These are phyloP conservation scores for Aplidium turbinatum DNA, from an alignment of 23 tunicate genomes.

Conservation along the genomic window DNA sequence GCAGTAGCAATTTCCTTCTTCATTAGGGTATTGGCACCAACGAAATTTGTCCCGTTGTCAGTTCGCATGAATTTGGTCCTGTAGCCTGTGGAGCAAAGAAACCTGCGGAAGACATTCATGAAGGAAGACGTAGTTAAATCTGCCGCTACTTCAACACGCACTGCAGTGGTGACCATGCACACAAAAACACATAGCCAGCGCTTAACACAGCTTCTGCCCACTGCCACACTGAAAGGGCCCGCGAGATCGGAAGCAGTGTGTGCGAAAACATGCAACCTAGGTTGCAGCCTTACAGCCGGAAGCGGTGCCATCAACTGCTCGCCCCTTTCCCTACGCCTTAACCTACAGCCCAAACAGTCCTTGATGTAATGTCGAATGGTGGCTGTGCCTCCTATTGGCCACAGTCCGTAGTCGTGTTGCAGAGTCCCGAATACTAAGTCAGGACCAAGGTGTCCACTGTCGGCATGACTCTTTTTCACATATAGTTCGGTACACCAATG, in stretches of 20 bases:
- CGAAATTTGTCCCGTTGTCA: slow-evolving; percentile 13
- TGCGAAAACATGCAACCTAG: slow-evolving; percentile 1
- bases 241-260: slow-evolving; percentile 1
- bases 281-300: not conserved
- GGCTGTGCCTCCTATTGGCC: slow-evolving; percentile 19
- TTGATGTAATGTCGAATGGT: slow-evolving; percentile 11
- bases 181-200: slow-evolving; percentile 9
- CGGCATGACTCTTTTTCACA: not conserved
- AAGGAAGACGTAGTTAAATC: slow-evolving; percentile 5
- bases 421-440: slow-evolving; percentile 15
- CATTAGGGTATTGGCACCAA: not conserved
- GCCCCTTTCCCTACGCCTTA: slow-evolving; percentile 18
- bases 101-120: slow-evolving; percentile 4
- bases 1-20: not conserved
- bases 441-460: slow-evolving; percentile 8
- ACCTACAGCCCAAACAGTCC: slow-evolving; percentile 9
- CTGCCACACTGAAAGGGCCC: slow-evolving; percentile 1
- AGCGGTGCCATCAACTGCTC: slow-evolving; percentile 17
- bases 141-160: slow-evolving; percentile 1
- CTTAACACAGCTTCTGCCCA: not conserved
- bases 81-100: slow-evolving; percentile 9
- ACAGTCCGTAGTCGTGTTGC: slow-evolving; percentile 2
- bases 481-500: slow-evolving; percentile 7
- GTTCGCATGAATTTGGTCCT: not conserved
- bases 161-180: slow-evolving; percentile 11